Percentiles rank a stretch among this genome's conserved stretches.
phyloP scores from a whole-genome alignment of 2,797 vertebrate species.

The Enoplosus armatus region DNA sequence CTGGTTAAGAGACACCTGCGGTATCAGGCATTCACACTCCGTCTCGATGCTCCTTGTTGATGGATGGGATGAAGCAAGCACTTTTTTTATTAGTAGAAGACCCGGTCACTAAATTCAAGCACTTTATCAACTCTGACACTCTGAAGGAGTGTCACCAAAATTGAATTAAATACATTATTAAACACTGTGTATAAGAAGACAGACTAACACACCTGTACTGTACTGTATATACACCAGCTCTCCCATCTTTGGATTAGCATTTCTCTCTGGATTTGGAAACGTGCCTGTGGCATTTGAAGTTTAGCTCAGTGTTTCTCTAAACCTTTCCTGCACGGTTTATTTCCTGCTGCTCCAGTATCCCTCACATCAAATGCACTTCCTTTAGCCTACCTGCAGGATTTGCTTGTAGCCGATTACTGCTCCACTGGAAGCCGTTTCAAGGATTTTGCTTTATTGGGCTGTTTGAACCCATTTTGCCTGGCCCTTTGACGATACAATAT shows the following conservation, averaged over 20 bases:
- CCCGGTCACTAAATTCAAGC: slow-evolving; percentile 24
- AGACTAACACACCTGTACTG: background rate
- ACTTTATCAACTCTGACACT: background rate
- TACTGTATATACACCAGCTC: background rate
- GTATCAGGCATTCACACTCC: slow-evolving; percentile 28
- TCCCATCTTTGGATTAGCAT: slow-evolving; percentile 13
- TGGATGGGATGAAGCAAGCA: slow-evolving; percentile 33
- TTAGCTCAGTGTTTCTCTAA: slow-evolving; percentile 49
- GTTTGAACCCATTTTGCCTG: slow-evolving; percentile 54
- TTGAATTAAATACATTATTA: background rate
- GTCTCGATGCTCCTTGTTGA: slow-evolving; percentile 36
- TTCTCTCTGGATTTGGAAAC: slow-evolving; percentile 38
- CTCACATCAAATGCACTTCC: slow-evolving; percentile 52
- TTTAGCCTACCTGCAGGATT: slow-evolving; percentile 61
- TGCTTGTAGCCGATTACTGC: slow-evolving; percentile 53
- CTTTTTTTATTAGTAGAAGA: slow-evolving; percentile 25
- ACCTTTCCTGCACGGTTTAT: slow-evolving; percentile 52
- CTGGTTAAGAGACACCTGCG: slow-evolving; percentile 48
- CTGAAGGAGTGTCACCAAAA: background rate
- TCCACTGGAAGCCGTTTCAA: slow-evolving; percentile 42
- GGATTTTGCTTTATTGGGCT: slow-evolving; percentile 58
- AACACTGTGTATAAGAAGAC: background rate
- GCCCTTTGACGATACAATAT: slow-evolving; percentile 51
- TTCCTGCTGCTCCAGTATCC: slow-evolving; percentile 43
- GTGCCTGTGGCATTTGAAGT: slow-evolving; percentile 50